phyloP scores from a whole-genome alignment of 2,113 vertebrate genomes.

The Prochilodus magdalenae region DNA sequence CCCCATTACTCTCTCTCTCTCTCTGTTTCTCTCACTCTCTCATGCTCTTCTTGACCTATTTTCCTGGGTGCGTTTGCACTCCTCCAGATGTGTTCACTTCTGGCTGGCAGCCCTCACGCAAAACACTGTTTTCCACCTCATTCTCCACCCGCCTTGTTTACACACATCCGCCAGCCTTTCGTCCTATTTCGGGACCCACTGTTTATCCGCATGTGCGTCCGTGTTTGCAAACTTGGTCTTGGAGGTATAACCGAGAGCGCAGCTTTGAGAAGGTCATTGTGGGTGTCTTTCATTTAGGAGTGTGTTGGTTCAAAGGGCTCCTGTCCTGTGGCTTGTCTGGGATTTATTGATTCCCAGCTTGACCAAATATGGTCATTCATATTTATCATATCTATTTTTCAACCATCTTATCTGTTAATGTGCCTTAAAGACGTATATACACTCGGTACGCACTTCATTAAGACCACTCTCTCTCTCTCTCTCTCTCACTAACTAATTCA shows the following conservation, averaged over 20 bases:
- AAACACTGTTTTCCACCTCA: slow-evolving; percentile 18
- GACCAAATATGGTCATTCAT: too few species aligned
- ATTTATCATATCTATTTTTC: too few species aligned
- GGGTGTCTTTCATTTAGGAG: not conserved
- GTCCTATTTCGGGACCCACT: slow-evolving; percentile 10
- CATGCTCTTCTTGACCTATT: slow-evolving; percentile 49
- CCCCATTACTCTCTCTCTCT: not conserved
- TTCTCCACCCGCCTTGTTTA: slow-evolving; percentile 28
- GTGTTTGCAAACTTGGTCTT: slow-evolving; percentile 35
- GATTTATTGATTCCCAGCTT: too few species aligned
- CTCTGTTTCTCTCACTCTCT: not conserved
- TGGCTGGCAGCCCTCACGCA: slow-evolving; percentile 20
- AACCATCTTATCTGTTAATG: too few species aligned
- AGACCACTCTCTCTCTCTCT: too few species aligned
- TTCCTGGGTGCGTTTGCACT: slow-evolving; percentile 27
- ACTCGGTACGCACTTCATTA: too few species aligned
- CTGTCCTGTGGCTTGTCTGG: not conserved
- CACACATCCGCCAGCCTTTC: slow-evolving; percentile 9
- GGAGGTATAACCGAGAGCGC: not conserved
- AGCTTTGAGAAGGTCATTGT: not conserved
- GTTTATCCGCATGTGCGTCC: slow-evolving; percentile 5
- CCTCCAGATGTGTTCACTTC: slow-evolving; percentile 38
- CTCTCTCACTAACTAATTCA: too few species aligned
- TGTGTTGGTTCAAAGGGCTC: not conserved
- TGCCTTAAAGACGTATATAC: too few species aligned